These are phyloP conservation scores for Halictus rubicundus DNA, from an alignment of 1,140 invertebrate species.

Conservation along the genomic window DNA sequence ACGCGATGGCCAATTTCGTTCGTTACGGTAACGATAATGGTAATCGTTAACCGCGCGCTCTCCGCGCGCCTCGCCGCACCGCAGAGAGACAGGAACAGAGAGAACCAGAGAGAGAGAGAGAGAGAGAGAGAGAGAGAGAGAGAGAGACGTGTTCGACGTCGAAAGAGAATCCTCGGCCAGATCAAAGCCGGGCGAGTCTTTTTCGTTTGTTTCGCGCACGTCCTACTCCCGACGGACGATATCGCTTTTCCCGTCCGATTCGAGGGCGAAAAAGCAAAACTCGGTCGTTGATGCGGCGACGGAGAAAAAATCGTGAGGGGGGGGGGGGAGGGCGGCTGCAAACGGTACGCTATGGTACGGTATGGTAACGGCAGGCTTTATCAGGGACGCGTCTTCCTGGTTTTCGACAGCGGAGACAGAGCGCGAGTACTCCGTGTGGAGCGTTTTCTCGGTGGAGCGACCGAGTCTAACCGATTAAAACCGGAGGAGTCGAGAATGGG, in stretches of 20 bases:
- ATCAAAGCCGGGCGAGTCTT: conserved; percentile 50
- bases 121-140: background rate
- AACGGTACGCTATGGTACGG: too few species aligned
- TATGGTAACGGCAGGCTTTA: conserved; percentile 3
- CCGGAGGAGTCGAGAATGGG: background rate
- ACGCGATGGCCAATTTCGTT: conserved; percentile 66
- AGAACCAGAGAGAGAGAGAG: background rate
- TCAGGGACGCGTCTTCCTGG: background rate
- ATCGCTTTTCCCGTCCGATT: conserved; percentile 1
- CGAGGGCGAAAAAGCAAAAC: conserved; percentile 2
- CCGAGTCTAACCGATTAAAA: background rate
- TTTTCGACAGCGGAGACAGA: background rate
- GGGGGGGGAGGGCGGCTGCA: background rate
- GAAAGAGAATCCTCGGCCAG: conserved; percentile 41
- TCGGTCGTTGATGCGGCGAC: background rate
- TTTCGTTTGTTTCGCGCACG: conserved; percentile 38
- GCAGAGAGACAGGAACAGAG: background rate
- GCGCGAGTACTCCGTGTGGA: background rate
- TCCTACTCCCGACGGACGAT: background rate
- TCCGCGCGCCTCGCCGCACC: background rate
- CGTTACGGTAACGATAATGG: conserved; percentile 67
- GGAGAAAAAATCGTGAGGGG: background rate
- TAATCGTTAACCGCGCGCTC: conserved; percentile 65
- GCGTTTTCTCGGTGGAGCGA: too few species aligned
- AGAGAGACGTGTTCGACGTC: conserved; percentile 14